Conservation (phyloP, 2,888 invertebrate genomes). For the Marronus borbonicus region DNA sequence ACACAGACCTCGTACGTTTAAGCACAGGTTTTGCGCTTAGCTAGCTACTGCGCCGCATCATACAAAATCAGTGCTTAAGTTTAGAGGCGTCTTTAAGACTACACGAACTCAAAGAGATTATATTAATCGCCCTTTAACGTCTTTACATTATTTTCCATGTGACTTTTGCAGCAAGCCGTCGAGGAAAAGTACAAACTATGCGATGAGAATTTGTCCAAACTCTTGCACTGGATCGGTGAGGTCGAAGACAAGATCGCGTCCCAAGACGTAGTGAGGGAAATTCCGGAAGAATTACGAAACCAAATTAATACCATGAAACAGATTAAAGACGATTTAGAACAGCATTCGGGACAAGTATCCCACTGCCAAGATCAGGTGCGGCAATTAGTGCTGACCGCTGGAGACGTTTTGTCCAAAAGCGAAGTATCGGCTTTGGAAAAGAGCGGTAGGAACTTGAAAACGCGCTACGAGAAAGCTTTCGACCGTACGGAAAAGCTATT, state of each 20-base stretch:
- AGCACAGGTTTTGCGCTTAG: constrained; percentile 32
- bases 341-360: constrained; percentile 87
- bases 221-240: constrained; percentile 89
- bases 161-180: constrained; percentile 87
- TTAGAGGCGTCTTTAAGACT: neutral
- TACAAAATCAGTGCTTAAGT: constrained; percentile 24
- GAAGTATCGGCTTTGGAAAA: constrained; percentile 91
- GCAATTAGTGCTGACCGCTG: constrained; percentile 90
- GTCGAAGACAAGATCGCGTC: constrained; percentile 88
- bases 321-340: constrained; percentile 91
- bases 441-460: constrained; percentile 87
- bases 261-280: constrained; percentile 90
- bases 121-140: constrained; percentile 3
- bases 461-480: constrained; percentile 85
- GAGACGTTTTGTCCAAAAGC: constrained; percentile 93
- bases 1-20: neutral
- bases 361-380: constrained; percentile 92
- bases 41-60: constrained; percentile 36
- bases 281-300: constrained; percentile 87
- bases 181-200: constrained; percentile 95
- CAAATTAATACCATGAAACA: constrained; percentile 93
- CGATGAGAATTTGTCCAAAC: constrained; percentile 87
- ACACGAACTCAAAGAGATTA: neutral
- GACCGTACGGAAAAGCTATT: constrained; percentile 87
- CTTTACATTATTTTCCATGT: constrained; percentile 33